Base-by-base conservation (phyloP, 2,888 invertebrate genomes). In the Drosophila birchii region DNA sequence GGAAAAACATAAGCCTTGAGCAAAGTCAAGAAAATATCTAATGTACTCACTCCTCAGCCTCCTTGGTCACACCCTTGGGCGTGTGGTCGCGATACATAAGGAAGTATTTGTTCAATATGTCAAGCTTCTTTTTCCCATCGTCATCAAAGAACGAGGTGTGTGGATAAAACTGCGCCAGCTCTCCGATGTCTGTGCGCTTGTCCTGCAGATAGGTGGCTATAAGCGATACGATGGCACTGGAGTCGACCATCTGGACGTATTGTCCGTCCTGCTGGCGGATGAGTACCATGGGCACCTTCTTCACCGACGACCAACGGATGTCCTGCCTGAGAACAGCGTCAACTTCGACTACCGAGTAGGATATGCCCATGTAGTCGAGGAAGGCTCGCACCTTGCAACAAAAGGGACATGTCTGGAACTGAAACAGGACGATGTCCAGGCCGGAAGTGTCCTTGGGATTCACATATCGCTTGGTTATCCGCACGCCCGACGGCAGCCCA, bases 361-460 rank as follows among this genome's bases (percentile, higher is more conserved):
- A 97, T 64, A 99, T 95, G 1, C 99, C 98, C 91, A 96, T 95
- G 84, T 96, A 98, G 92, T 99, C 99, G 14, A 99, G 93, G 91
- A 96, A 97, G 0, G 97, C 96, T 69, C 98, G 94, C 3, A 93
- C 92, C 94, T 99, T 99, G 91, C 98, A 98, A 93, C 99, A 99
- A 92, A 99, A 99, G 1, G 99, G 99, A 90, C 99, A 99, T 0
- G 98, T 98, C 88, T 98, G 97, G 91, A 98, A 99, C 93, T 99
- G 99, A 91, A 97, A 99, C 20, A 99, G 93, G 0, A 97, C 96
- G 51, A 99, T 93, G 81, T 97, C 95, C 66, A 98, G 93, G 32
- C 95, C 95, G 49, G 94, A 94, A 1, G 90, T 93, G 89, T 97
- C 96, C 5, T 94, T 93, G 0, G 95, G 94, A 90, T 94, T 95